Evolutionary conservation across 2,888 invertebrate species (phyloP).

Genomic region (Hetaerina titia): DNA sequence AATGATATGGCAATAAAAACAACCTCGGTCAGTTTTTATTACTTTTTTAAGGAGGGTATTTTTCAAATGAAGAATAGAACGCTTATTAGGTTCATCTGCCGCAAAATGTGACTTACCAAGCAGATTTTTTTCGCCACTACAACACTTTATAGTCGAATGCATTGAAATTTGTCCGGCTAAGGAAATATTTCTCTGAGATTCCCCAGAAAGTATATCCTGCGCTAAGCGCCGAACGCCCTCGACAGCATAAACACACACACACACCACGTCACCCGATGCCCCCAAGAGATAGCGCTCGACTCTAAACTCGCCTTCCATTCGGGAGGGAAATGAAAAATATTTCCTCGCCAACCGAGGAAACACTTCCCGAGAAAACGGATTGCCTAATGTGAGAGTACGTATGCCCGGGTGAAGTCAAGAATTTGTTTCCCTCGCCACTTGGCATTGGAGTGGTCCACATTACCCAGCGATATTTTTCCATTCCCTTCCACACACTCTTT

Average conservation of each 20-base stretch:
- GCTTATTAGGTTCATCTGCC: neutral
- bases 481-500: neutral
- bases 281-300: neutral
- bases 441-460: neutral
- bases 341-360: neutral
- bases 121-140: neutral
- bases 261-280: neutral
- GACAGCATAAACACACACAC: slow-evolving; percentile 5
- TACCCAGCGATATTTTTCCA: neutral
- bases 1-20: too few relatives aligned
- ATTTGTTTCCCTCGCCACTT: neutral
- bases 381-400: neutral
- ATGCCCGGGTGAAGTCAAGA: neutral
- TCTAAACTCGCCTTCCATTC: neutral
- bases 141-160: neutral
- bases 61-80: too few relatives aligned
- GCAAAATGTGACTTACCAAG: neutral
- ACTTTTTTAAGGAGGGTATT: too few relatives aligned
- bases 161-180: neutral
- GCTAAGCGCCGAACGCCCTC: neutral
- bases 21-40: too few relatives aligned
- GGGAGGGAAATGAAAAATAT: neutral
- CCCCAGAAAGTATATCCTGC: neutral
- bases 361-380: slow-evolving; percentile 18
- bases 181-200: neutral